Percentiles rank a stretch among this genome's conserved stretches.
These are phyloP conservation scores for Tenrec ecaudatus DNA, from an alignment of 2,113 vertebrate species.

Conservation along the genomic window DNA sequence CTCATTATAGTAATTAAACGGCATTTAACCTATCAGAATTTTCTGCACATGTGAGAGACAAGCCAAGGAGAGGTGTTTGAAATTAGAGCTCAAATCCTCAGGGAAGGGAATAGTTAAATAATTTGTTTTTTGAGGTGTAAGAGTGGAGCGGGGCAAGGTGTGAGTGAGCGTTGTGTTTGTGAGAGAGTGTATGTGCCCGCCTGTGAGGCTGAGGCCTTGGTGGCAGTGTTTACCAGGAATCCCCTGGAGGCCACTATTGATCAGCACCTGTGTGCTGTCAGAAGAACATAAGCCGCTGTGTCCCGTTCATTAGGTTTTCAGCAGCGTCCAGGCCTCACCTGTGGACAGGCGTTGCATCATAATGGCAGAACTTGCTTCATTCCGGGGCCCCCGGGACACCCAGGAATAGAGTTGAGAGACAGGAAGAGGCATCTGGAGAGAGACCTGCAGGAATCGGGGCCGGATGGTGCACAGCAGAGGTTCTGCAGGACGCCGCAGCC, in stretches of 20 bases:
- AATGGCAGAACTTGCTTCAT: constrained; percentile 68
- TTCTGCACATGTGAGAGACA: constrained; percentile 86
- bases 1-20: constrained; percentile 88
- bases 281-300: constrained; percentile 49
- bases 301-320: constrained; percentile 72
- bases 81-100: constrained; percentile 86
- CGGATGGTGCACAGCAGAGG: background rate
- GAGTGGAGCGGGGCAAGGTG: constrained; percentile 74
- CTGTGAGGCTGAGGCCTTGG: background rate
- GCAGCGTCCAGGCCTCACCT: constrained; percentile 77
- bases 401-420: constrained; percentile 59
- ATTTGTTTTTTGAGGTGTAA: constrained; percentile 87
- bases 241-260: constrained; percentile 71
- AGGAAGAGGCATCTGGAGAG: constrained; percentile 20
- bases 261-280: constrained; percentile 66
- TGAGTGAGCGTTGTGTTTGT: background rate
- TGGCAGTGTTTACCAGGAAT: constrained; percentile 69
- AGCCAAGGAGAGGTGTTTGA: constrained; percentile 83
- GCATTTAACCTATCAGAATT: constrained; percentile 86
- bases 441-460: background rate
- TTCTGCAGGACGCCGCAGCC: background rate
- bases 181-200: background rate
- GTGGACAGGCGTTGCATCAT: constrained; percentile 77
- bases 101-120: constrained; percentile 87
- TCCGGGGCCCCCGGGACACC: constrained; percentile 53